Evolutionary conservation across 2,113 vertebrate genomes (phyloP), one percentile per base, ranked within the genome.

Genomic region (Heterotis niloticus): DNA sequence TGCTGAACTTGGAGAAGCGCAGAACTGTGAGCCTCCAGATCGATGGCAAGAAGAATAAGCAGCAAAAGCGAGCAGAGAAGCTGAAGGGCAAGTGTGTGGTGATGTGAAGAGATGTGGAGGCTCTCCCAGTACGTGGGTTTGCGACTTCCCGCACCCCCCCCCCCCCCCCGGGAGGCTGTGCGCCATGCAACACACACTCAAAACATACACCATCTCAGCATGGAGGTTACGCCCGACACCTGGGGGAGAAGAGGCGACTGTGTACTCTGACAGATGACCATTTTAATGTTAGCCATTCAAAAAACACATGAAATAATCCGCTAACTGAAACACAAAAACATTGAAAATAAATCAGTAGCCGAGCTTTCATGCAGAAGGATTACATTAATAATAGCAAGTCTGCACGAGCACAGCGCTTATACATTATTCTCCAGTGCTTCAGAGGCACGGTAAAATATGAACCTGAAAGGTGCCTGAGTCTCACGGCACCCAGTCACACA

Each of bases 41-140:
- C 72, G 93, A 94, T 0, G 93, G 94, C 65, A 94, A 94, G 87
- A 90, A 90, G 17, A 86, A 91, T 83, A 88, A 86, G 86, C 92
- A 93, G 86, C 93, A 93, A 91, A 93, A 93, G 91, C 86, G 93
- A 88, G 91, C 92, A 80, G 94, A 94, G 83, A 93, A 93, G 84
- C 86, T 92, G 86, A 94, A 93, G 91, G 94, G 93, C 23, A 94
- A 94, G 83, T 94, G 94, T 80, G 84, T 85, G 86, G 80, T 94
- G 81, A 94, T 94, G 94, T 94, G 80, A 78, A 78, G 54, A 18
- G 76, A 10, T 1, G 44, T 24, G 51, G 51, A 12, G 16, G 51
- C 5, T 44, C 34, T 44, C 34, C 34, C 34, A 44, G 34, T 14
- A 5, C 0, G 23, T 29, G 12, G 26, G 78, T 10, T 16, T 9